Base-by-base conservation (phyloP, 2,888 invertebrate species). In the Eupelmus urozonus region DNA sequence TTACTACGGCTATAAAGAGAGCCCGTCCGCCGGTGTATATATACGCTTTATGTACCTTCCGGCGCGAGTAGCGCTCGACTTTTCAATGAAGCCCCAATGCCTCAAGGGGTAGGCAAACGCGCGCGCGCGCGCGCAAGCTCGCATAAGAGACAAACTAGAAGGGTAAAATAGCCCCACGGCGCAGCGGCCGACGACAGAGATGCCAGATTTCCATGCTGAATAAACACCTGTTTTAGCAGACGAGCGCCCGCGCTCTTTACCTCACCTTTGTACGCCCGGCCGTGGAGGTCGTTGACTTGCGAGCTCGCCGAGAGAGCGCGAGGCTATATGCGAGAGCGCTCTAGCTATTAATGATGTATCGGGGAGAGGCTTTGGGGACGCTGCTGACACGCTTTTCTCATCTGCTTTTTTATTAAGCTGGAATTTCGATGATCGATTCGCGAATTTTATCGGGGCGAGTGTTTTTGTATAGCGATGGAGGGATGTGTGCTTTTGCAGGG, bases 161-260 rank as follows among this genome's bases (percentile, higher is more conserved):
- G 45, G 45, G 34, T 34, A 45, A 45, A 45, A 45, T 45, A 45
- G 45, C 16, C 45, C 13, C 16, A 9, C 3, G 34, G 34, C 34
- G 3, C 34, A 9, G 34, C 34, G 13, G 16, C 9, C 45, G 16
- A 45, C 45, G 4, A 27, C 5, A 59, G 59, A n/a, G 59, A 62
- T 42, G 62, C 23, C 23, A 62, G 42, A 29, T 23, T 60, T 60
- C 71, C 67, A 57, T 49, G 57, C 42, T 79, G 72, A 76, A 80
- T 74, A 76, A 80, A 76, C 80, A 80, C 69, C 73, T 80, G 80
- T 76, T 74, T 34, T 18, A 62, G 18, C 42, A 49, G 63, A 7
- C 23, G 67, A 60, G 53, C 51, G 20, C 1, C 29, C 23, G 29
- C 59, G 13, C 20, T 57, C 45, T 45, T 2, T 20, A 4, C 20